phyloP scores from a whole-genome alignment of 1,140 invertebrate species.

The Procambarus clarkii region DNA sequence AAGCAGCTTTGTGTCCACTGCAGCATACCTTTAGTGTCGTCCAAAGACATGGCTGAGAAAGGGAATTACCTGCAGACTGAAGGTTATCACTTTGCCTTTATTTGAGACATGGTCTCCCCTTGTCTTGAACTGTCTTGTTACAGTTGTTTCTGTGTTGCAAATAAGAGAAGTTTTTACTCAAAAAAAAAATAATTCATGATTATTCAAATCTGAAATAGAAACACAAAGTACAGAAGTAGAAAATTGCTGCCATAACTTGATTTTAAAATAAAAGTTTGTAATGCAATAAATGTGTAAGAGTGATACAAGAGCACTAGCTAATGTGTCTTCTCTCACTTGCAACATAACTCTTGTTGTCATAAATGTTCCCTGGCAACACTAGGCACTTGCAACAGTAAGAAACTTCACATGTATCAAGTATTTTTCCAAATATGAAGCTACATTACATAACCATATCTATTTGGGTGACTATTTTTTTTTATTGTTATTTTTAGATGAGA shows the following conservation, averaged over 20 bases:
- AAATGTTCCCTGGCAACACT: slow-evolving; percentile 2
- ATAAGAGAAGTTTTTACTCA: background rate
- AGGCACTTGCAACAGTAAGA: background rate
- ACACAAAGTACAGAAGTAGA: background rate
- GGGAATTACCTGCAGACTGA: slow-evolving; percentile 5
- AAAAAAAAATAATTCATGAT: background rate
- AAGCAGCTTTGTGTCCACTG: slow-evolving; percentile 9
- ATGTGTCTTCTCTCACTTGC: background rate
- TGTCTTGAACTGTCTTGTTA: background rate
- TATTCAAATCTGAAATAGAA: background rate
- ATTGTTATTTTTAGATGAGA: no score
- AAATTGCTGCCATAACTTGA: background rate
- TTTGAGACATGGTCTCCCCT: background rate
- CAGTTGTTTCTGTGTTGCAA: background rate
- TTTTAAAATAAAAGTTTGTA: background rate
- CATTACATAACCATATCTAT: no score
- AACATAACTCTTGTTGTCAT: background rate
- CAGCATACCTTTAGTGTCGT: slow-evolving; percentile 3
- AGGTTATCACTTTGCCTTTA: slow-evolving; percentile 10
- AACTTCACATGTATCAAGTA: background rate
- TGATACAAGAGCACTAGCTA: background rate
- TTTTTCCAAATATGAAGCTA: no score
- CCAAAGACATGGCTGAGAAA: slow-evolving; percentile 2
- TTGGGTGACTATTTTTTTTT: no score
- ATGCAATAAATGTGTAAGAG: background rate